These are phyloP conservation scores for Zeuzera pyrina DNA, from an alignment of 2,888 invertebrate genomes.

Conservation along the genomic window DNA sequence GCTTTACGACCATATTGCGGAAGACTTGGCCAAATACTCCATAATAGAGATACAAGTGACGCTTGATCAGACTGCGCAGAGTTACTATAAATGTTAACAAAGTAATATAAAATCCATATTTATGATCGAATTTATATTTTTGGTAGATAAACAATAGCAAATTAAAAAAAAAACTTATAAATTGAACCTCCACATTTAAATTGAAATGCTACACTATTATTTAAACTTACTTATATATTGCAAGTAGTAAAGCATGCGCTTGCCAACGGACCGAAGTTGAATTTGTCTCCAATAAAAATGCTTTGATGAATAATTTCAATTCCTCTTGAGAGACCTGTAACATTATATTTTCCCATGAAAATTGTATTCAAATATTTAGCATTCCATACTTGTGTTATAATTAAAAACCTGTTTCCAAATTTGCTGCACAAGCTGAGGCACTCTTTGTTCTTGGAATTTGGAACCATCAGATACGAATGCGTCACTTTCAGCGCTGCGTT, in stretches of 20 bases:
- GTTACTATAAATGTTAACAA: conserved; percentile 66
- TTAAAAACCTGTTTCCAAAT: conserved; percentile 52
- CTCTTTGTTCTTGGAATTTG: conserved; percentile 62
- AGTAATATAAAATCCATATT: background rate
- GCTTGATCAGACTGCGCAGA: conserved; percentile 85
- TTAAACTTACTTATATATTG: conserved; percentile 81
- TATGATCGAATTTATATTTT: too few relatives aligned
- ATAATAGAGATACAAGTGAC: conserved; percentile 84
- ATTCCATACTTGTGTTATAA: background rate
- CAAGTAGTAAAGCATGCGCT: conserved; percentile 88
- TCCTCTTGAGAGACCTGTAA: conserved; percentile 72
- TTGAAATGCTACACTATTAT: too few relatives aligned
- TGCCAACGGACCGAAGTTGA: conserved; percentile 96
- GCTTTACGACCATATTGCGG: conserved; percentile 95
- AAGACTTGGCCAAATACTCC: conserved; percentile 93
- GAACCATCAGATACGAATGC: conserved; percentile 56
- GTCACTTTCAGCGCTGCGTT: conserved; percentile 63
- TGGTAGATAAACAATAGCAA: too few relatives aligned
- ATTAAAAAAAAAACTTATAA: too few relatives aligned
- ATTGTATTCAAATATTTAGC: background rate
- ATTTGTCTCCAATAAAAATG: conserved; percentile 94
- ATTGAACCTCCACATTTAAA: too few relatives aligned
- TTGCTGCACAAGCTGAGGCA: conserved; percentile 59
- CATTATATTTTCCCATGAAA: background rate
- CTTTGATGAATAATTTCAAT: conserved; percentile 84